Evolutionary conservation across 2,888 invertebrate genomes (phyloP).

Genomic region (Eurois occulta): DNA sequence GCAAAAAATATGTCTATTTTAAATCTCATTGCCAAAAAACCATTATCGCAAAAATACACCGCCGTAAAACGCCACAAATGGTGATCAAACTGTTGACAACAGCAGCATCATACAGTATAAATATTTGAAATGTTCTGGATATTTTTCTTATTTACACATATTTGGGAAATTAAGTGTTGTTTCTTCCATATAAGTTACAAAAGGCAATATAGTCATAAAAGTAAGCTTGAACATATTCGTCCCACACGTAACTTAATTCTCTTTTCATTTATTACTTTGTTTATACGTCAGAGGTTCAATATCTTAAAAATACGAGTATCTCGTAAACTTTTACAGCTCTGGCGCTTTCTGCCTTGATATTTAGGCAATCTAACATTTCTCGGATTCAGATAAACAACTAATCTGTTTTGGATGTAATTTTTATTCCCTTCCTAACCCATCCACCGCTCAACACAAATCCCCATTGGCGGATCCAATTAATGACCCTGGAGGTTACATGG

Average conservation of each 20-base stretch:
- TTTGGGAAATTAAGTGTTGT: constrained; percentile 7
- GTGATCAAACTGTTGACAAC: background rate
- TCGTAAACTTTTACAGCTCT: constrained; percentile 45
- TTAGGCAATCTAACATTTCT: background rate
- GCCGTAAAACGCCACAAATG: background rate
- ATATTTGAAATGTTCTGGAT: background rate
- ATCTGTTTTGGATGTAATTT: background rate
- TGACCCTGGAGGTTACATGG: background rate
- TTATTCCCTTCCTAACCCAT: background rate
- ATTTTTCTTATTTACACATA: background rate
- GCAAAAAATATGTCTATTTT: background rate
- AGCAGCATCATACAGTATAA: background rate
- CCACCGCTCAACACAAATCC: background rate
- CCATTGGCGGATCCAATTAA: background rate
- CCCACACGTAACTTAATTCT: constrained; percentile 30
- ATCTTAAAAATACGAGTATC: constrained; percentile 22
- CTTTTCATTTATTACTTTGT: constrained; percentile 22
- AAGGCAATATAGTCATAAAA: constrained; percentile 22
- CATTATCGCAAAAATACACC: background rate
- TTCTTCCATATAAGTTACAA: constrained; percentile 9
- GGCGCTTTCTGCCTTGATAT: constrained; percentile 10
- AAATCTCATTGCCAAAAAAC: background rate
- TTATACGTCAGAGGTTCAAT: constrained; percentile 25
- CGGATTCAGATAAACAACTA: background rate
- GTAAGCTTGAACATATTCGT: constrained; percentile 20